phyloP scores from a whole-genome alignment of 2,113 vertebrate species.

The Otis tarda region DNA sequence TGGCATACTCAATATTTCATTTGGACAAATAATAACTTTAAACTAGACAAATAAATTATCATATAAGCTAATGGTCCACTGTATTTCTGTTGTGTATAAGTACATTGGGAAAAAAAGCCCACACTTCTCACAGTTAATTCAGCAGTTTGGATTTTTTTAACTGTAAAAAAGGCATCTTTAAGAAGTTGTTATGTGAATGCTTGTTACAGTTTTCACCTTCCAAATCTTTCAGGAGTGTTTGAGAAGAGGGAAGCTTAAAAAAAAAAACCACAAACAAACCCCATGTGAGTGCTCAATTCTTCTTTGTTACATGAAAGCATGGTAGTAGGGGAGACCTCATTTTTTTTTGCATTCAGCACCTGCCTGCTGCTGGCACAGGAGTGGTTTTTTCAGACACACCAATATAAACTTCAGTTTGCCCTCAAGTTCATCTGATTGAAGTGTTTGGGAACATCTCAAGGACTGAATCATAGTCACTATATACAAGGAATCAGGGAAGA shows the following conservation, averaged over 20 bases:
- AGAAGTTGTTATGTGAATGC: not conserved
- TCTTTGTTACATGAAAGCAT: not conserved
- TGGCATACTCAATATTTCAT: not conserved
- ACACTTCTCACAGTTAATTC: not conserved
- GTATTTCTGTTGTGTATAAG: not conserved
- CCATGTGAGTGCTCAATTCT: not conserved
- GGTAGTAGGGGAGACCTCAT: not conserved
- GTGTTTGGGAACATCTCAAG: not conserved
- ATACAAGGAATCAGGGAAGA: not conserved
- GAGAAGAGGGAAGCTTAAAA: not conserved
- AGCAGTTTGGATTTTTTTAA: not conserved
- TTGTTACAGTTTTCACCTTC: not conserved
- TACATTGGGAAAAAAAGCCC: fast-evolving
- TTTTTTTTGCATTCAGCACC: not conserved
- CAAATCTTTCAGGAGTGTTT: not conserved
- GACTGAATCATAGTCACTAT: not conserved
- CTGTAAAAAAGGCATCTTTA: not conserved
- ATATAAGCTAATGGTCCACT: not conserved
- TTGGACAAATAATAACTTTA: not conserved
- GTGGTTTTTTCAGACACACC: not conserved
- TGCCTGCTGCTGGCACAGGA: not conserved
- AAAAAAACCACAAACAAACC: not conserved
- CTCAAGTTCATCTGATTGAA: not conserved
- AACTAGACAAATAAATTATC: not conserved
- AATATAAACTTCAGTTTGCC: not conserved